Base-by-base conservation (phyloP, 2,888 invertebrate genomes). In the Icerya purchasi region DNA sequence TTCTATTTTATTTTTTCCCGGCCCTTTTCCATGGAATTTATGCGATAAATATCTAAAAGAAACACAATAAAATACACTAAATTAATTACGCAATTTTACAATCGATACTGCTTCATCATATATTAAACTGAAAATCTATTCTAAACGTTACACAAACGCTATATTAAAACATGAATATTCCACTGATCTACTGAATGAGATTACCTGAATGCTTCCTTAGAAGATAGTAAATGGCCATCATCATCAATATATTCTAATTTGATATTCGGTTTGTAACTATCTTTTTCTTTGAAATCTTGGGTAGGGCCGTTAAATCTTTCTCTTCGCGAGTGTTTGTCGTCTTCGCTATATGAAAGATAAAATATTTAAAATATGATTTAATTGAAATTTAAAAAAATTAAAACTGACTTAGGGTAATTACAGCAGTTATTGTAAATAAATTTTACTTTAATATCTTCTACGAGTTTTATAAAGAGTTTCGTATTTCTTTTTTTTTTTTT, bases 1-100 rank as follows among this genome's bases (percentile, higher is more conserved):
- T 74, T 98, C 97, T 57, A 80, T 78, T 75, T 98, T 98, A 76
- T 93, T 96, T 73, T 98, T 98, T 59, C 98, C 97, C 21, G 97
- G 94, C 1, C 94, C 94, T 75, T 98, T 97, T 58, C 98, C 98
- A 75, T 98, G 98, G 76, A 98, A 98, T 75, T 96, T 93, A 73
- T 96, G 97, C 22, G 92, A 93, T 59, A 97, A 77, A 75, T 92
- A 90, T 65, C 89, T 78, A 62, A 23, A 65, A 62, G n/a, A 61
- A 8, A 22, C 23, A 58, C 54, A 50, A 60, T 52, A 59, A 53
- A 57, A 22, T 36, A 52, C 19, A n/a, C n/a, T n/a, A n/a, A n/a
- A n/a, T n/a, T n/a, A n/a, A n/a, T n/a, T n/a, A n/a, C n/a, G n/a
- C n/a, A n/a, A n/a, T n/a, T n/a, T n/a, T n/a, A n/a, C n/a, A n/a